Base-by-base conservation (phyloP, 2,113 vertebrate genomes). In the Gnathonemus longibarbis region DNA sequence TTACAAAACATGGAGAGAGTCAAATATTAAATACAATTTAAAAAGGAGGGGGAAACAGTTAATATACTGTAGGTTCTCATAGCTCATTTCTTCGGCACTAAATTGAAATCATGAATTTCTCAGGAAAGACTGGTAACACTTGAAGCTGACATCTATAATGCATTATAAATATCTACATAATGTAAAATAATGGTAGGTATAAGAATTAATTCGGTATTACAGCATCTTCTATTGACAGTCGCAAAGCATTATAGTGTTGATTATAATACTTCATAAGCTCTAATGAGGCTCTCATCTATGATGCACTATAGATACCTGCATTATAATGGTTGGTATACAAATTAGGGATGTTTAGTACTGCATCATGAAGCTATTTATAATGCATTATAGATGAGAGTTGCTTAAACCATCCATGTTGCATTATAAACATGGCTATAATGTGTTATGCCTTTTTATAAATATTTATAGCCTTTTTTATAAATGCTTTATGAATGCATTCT, bases 1-100 rank as follows among this genome's bases (percentile, higher is more conserved):
- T 48, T 90, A 88, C 31, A 13, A 17, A 52, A 27, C 21, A 74
- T 35, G 24, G 53, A 66, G 27, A 86, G 27, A 66, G 62, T 89
- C 27, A 89, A 84, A 53, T 35, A 90, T 58, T 80, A 56, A 52
- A 31, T 31, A 39, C 46, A 49, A 89, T 85, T 50, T 11, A 27
- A 66, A 84, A 85, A 70, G 88, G 42, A 84, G 35, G 88, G 35
- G 21, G 88, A 6, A 39, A 89, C n/a, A 58, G 53, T 89, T 86
- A 74, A 52, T 70, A 53, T 52, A 1, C 31, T 35, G 1, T 35
- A 66, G 53, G n/a, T 89, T 83, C 9, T 53, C 58, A 7, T 89
- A 21, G 88, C 50, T 77, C 42, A 27, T 84, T 88, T 83, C 39
- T 8, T 84, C 90, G 39, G 58, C 4, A 35, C 46, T 39, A 62